Base-by-base conservation (phyloP, 2,888 invertebrate species). In the Eilema sororculum region DNA sequence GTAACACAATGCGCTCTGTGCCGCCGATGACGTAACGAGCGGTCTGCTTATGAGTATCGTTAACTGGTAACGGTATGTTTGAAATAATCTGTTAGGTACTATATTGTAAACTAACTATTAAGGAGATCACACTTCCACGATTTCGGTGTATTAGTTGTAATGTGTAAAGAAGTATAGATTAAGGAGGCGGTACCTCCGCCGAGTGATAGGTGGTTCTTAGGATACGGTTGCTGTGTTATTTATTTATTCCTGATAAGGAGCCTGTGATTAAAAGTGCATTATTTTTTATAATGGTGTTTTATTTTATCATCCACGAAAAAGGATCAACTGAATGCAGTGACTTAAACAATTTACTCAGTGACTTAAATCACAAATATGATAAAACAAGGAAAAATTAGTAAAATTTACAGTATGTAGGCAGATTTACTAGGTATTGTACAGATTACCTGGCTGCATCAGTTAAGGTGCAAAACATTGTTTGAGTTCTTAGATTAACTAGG, bases 201-300 rank as follows among this genome's bases (percentile, higher is more conserved):
- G 81, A 84, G 83, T 61, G 75, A 72, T 85, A 85, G 84, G 82
- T 89, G 86, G 86, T 78, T 88, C 59, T 73, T 75, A 68, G 84
- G 84, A 85, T 88, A 87, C 84, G 90, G 88, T 89, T 91, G 91
- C 89, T 90, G 89, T 86, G 89, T 85, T 92, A 90, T 90, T 91
- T 91, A 92, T 92, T 91, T 90, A 87, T 90, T 88, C 88, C 83
- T 86, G 86, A 83, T 84, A 80, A 78, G 82, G 85, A 86, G 86
- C 84, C 87, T 92, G 93, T 93, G 92, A 93, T 93, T 93, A 92
- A 90, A 92, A 90, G 90, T 92, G 89, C 91, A 92, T 92, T 93
- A 92, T 93, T 93, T 93, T 92, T 83, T 73, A 80, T 30, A 66
- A 0, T 1, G 12, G 65, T 41, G 65, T 78, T 79, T 86, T 77